Conservation (phyloP, 2,113 vertebrate species). For the Chionodraco myersi region DNA sequence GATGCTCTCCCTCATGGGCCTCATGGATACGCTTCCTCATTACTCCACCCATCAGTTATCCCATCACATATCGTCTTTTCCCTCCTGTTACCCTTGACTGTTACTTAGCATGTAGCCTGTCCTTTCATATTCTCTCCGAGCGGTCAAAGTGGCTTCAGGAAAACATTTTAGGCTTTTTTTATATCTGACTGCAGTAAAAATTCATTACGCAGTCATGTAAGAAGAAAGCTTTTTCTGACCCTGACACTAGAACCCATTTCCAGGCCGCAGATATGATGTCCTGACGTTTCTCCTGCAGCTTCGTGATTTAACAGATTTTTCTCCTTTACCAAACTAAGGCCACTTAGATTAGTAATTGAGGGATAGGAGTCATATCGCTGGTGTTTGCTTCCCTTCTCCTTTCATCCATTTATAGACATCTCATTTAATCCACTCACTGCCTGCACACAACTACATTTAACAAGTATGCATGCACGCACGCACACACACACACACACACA, state of each 20-base stretch:
- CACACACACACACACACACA: neutral
- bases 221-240: neutral
- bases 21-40: neutral
- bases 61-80: neutral
- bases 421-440: slow-evolving; percentile 36
- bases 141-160: neutral
- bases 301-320: neutral
- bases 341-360: slow-evolving; percentile 3
- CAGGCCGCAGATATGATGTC: neutral
- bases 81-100: neutral
- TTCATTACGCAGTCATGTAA: neutral
- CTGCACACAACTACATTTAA: neutral
- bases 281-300: neutral
- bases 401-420: slow-evolving; percentile 59
- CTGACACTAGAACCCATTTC: neutral
- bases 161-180: neutral
- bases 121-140: slow-evolving; percentile 2
- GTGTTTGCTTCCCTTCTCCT: slow-evolving; percentile 24
- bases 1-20: slow-evolving; percentile 16
- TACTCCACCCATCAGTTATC: slow-evolving; percentile 34
- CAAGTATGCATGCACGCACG: neutral
- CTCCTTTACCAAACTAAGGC: slow-evolving; percentile 18
- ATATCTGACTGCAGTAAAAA: neutral
- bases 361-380: slow-evolving; percentile 9
- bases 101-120: neutral